Conservation (phyloP, 2,113 vertebrate genomes). For the Tachuris rubrigastra region DNA sequence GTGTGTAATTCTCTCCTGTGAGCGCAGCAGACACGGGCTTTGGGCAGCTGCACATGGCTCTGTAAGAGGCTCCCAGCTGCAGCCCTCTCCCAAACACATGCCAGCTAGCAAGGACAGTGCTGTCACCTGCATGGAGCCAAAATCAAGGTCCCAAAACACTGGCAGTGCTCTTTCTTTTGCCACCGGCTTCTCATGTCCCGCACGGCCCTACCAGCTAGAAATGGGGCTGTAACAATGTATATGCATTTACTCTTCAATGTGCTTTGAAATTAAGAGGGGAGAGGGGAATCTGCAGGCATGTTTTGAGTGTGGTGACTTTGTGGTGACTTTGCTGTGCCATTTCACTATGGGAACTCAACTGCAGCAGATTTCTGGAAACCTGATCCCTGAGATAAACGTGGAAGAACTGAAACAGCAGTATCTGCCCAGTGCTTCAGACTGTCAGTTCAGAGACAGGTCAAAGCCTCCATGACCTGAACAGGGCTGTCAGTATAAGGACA, state of each 20-base stretch:
- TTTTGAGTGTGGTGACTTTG: background rate
- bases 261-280: background rate
- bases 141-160: background rate
- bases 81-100: background rate
- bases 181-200: background rate
- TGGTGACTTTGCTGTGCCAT: background rate
- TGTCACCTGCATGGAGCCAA: accelerated
- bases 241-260: background rate
- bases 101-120: background rate
- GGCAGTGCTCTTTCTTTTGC: background rate
- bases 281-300: background rate
- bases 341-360: background rate
- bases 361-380: constrained; percentile 17
- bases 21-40: background rate
- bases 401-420: background rate
- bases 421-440: background rate
- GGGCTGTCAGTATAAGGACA: background rate
- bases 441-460: constrained; percentile 1
- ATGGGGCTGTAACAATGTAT: accelerated
- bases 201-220: background rate
- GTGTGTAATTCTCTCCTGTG: accelerated
- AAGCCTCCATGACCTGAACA: background rate
- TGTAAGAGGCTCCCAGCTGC: background rate
- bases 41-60: background rate
- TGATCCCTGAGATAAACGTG: background rate